These are phyloP conservation scores for Hypotaenidia philippensis DNA, from an alignment of 2,797 vertebrate species.

Conservation along the genomic window DNA sequence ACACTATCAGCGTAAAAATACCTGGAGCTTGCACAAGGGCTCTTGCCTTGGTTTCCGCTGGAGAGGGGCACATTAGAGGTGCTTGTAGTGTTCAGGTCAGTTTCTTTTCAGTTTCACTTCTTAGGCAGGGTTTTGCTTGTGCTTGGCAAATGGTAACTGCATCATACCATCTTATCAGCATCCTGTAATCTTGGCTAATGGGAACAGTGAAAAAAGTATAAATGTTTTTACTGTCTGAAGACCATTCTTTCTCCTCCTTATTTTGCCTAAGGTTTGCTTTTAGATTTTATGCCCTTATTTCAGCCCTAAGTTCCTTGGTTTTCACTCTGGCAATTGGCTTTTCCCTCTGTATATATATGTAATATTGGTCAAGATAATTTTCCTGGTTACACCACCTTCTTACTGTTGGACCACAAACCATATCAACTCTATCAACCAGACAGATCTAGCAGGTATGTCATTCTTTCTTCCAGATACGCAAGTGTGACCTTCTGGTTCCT, in stretches of 20 bases:
- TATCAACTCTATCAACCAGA: background rate
- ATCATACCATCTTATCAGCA: fast-evolving
- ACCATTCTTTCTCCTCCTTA: background rate
- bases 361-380: background rate
- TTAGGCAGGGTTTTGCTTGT: background rate
- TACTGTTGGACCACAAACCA: background rate
- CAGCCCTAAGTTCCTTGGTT: background rate
- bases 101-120: background rate
- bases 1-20: background rate
- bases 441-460: background rate
- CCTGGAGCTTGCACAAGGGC: background rate
- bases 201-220: background rate
- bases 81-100: background rate
- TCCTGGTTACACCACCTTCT: background rate
- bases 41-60: background rate
- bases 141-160: background rate
- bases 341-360: background rate
- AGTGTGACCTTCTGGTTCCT: background rate
- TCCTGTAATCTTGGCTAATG: background rate
- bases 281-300: background rate
- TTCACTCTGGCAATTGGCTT: background rate
- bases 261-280: background rate
- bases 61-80: background rate
- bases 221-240: background rate
- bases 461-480: background rate